Conservation (phyloP, 2,888 invertebrate species). For the Cantharis flavilabris region DNA sequence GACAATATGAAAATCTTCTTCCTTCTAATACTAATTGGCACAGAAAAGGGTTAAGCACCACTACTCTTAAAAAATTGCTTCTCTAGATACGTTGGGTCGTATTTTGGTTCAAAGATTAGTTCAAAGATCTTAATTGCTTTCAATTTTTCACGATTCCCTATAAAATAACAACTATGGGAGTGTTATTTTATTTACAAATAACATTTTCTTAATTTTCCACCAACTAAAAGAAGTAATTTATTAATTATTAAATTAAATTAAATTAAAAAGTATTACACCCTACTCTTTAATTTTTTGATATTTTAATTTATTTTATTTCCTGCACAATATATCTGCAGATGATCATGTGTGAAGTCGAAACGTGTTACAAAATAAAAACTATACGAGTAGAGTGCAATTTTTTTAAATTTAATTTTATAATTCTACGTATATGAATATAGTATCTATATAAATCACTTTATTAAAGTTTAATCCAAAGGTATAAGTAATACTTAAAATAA, state of each 20-base stretch:
- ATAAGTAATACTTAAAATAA: neutral
- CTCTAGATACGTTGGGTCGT: neutral
- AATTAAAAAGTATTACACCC: too few species aligned
- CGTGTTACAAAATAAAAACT: too few species aligned
- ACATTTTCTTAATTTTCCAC: neutral
- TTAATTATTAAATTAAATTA: too few species aligned
- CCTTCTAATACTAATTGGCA: neutral
- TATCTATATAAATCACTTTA: too few species aligned
- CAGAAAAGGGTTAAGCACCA: neutral
- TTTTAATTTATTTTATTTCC: too few species aligned
- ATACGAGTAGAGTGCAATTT: too few species aligned
- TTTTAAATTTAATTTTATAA: too few species aligned
- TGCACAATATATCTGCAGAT: too few species aligned
- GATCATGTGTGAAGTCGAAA: too few species aligned
- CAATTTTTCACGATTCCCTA: neutral
- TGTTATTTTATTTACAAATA: neutral
- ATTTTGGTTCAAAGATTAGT: neutral
- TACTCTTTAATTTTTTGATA: too few species aligned
- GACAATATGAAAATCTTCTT: neutral
- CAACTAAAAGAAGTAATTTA: neutral
- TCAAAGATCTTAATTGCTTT: neutral
- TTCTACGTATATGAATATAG: too few species aligned
- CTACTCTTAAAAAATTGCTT: neutral
- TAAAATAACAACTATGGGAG: neutral
- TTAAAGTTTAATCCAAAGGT: neutral